Base-by-base conservation (phyloP, 2,113 vertebrate genomes). In the Motacilla alba region DNA sequence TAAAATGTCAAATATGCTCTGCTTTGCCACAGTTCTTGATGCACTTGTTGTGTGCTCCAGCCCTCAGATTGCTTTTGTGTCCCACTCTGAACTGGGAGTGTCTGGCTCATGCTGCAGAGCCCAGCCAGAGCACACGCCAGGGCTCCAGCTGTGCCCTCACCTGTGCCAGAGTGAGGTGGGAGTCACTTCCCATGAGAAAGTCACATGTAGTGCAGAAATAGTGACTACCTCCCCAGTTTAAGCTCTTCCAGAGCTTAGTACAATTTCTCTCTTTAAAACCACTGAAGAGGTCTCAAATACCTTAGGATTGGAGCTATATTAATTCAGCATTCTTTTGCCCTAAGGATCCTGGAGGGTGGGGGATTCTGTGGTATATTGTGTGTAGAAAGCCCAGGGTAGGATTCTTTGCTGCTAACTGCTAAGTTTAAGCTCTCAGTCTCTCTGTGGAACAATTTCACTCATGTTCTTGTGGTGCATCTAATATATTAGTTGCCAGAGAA, bases 11-110 rank as follows among this genome's bases (percentile, higher is more conserved):
- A 37, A 63, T 28, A 4, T 83, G 20, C 31, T 2, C 1, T 83
- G 18, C 23, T 80, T 88, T 92, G 52, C 68, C 44, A 50, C 10
- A 60, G 23, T 20, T 60, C 43, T 64, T 11, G 15, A 26, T 73
- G 66, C 20, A 50, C 3, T 26, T 6, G 0, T 24, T 1, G 0
- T 44, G 30, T 49, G 37, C 27, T 72, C 17, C 62, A 41, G 53
- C 9, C 56, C 53, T 58, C n/a, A 23, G 44, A 11, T 49, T 11
- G 3, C 26, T 31, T 53, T 52, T 41, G 6, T 64, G 56, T 66
- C 50, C 15, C 37, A 41, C 3, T 0, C 80, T 50, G 55, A 4
- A 6, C 46, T 44, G 44, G 5, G 3, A 12, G 10, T 64, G 31
- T 58, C 31, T 67, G 60, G 28, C 23, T 41, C 4, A 0, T 46